phyloP scores from a whole-genome alignment of 2,797 vertebrate genomes.

The Selene dorsalis region DNA sequence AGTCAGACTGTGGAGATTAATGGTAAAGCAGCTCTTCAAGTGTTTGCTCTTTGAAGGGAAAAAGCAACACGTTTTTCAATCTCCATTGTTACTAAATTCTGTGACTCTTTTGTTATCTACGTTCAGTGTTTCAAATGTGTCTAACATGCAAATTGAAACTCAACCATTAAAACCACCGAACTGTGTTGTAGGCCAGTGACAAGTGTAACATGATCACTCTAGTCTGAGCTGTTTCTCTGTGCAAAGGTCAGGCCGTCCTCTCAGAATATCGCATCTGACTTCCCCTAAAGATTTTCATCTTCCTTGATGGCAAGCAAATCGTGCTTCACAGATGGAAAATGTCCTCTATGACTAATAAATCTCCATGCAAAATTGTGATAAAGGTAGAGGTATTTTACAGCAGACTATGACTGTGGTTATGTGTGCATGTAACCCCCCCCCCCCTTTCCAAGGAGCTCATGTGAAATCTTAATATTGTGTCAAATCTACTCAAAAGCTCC shows the following conservation, averaged over 20 bases:
- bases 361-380: neutral
- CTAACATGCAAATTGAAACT: neutral
- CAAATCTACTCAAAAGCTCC: neutral
- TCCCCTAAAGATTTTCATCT: neutral
- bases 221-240: conserved; percentile 20
- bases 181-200: neutral
- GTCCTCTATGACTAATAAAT: neutral
- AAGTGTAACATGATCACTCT: conserved; percentile 1
- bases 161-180: neutral
- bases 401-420: neutral
- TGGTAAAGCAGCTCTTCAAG: neutral
- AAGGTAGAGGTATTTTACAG: neutral
- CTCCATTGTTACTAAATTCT: neutral
- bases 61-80: neutral
- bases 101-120: too few relatives aligned
- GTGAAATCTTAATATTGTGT: neutral
- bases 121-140: neutral
- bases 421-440: too few relatives aligned
- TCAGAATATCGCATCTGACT: neutral
- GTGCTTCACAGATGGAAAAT: neutral
- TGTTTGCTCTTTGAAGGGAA: neutral
- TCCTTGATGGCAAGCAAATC: neutral
- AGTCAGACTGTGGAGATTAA: neutral
- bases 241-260: conserved; percentile 32
- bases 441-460: neutral